A percentile compares a stretch with the other conserved stretches of the same genome.
phyloP scores from a whole-genome alignment of 2,113 vertebrate genomes.

The Ictidomys tridecemlineatus region DNA sequence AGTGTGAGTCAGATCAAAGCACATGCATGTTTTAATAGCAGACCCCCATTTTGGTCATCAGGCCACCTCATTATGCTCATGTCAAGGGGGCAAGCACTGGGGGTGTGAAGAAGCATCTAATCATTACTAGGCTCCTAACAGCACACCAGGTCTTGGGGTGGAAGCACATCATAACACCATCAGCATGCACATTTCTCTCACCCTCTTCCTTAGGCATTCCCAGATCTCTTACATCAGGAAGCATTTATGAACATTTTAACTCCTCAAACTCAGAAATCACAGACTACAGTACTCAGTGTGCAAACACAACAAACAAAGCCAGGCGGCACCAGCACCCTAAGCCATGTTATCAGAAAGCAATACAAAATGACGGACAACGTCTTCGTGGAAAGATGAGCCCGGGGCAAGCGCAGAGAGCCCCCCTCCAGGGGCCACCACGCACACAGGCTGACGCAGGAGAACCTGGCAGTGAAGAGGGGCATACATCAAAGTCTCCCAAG shows the following conservation, averaged over 20 bases:
- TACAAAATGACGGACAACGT: neutral
- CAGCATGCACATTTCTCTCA: fast-evolving
- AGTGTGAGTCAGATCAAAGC: neutral
- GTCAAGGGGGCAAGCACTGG: fast-evolving
- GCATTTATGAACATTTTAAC: too few species aligned
- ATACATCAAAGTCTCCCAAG: neutral
- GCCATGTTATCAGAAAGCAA: neutral
- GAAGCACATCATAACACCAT: fast-evolving
- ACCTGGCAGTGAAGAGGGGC: fast-evolving
- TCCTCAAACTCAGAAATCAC: neutral
- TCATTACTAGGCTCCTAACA: fast-evolving
- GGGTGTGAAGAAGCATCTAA: neutral
- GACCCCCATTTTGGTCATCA: neutral
- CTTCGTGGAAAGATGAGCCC: neutral
- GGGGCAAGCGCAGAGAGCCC: neutral
- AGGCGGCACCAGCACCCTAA: too few species aligned
- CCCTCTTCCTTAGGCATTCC: fast-evolving
- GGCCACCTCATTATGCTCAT: neutral
- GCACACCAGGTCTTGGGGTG: fast-evolving
- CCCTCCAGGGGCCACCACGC: fast-evolving
- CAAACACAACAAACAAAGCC: neutral
- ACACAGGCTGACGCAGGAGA: too few species aligned
- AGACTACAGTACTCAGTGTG: fast-evolving
- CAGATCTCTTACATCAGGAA: neutral
- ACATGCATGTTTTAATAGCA: too few species aligned